Conservation (phyloP, 2,888 invertebrate species). For the Cephus nigrinus region DNA sequence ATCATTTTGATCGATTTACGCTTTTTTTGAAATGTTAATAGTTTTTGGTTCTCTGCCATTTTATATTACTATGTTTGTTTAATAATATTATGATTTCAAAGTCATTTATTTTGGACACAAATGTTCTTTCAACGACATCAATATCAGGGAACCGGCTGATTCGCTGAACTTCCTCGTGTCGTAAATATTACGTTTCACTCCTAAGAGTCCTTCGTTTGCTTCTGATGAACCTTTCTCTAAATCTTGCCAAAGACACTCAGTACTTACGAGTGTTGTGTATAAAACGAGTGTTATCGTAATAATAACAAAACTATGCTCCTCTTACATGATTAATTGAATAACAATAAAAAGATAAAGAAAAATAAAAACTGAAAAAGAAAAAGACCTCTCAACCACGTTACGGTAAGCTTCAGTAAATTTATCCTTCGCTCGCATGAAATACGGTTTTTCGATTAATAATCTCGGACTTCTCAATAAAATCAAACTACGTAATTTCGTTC, state of each 20-base stretch:
- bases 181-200: background rate
- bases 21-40: too few relatives aligned
- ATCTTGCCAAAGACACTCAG: background rate
- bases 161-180: background rate
- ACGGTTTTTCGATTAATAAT: background rate
- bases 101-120: background rate
- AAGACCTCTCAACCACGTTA: background rate
- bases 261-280: too few relatives aligned
- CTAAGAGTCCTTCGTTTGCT: too few relatives aligned
- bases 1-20: background rate
- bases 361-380: too few relatives aligned
- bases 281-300: background rate
- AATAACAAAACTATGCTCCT: background rate
- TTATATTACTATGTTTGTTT: background rate
- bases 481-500: background rate
- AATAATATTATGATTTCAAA: background rate
- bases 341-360: background rate
- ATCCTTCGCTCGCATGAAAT: background rate
- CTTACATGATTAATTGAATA: background rate
- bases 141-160: background rate
- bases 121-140: background rate
- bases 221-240: background rate
- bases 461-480: background rate
- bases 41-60: too few relatives aligned
- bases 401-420: background rate